phyloP scores from a whole-genome alignment of 1,140 invertebrate species.

The Maniola jurtina region DNA sequence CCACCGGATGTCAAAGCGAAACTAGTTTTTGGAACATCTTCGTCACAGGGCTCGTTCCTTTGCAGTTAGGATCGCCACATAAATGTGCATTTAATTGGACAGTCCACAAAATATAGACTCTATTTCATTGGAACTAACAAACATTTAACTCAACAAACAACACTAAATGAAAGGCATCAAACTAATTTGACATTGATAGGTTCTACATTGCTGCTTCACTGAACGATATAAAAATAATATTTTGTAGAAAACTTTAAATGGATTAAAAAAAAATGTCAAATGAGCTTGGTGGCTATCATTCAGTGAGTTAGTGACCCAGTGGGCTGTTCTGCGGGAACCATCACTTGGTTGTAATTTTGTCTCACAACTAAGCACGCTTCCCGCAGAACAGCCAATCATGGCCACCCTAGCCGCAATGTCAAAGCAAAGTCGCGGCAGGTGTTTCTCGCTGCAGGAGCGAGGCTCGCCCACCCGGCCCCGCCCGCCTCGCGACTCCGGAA shows the following conservation, averaged over 20 bases:
- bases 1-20: constrained; percentile 7
- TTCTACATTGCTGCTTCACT: not conserved
- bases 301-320: too few species aligned
- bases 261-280: too few species aligned
- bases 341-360: too few species aligned
- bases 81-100: constrained; percentile 11
- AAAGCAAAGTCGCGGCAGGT: constrained; percentile 41
- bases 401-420: constrained; percentile 31
- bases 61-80: not conserved
- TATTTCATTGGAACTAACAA: too few species aligned
- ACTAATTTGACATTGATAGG: too few species aligned
- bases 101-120: not conserved
- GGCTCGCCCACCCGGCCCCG: constrained; percentile 33
- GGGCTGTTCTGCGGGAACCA: too few species aligned
- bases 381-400: not conserved
- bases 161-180: too few species aligned
- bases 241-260: too few species aligned
- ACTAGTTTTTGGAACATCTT: constrained; percentile 11
- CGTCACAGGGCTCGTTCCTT: not conserved
- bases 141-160: too few species aligned
- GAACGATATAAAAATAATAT: too few species aligned
- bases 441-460: constrained; percentile 32
- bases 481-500: constrained; percentile 58
- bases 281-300: too few species aligned
- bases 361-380: too few species aligned